Percentiles rank a stretch among this genome's conserved stretches.
Evolutionary conservation across 1,140 invertebrate species (phyloP).

Genomic region (Solenopsis fugax): DNA sequence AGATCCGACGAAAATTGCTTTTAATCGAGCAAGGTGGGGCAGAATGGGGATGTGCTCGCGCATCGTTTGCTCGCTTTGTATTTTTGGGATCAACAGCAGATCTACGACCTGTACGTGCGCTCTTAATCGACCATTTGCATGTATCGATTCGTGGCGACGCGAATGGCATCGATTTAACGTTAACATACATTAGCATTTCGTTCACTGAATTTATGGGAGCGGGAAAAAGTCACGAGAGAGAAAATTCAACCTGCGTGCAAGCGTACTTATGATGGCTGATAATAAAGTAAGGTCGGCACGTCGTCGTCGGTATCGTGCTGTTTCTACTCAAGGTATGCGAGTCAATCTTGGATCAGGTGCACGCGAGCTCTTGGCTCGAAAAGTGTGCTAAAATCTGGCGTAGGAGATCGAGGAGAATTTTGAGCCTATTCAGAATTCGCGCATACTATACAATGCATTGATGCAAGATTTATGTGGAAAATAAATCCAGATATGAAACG

Average conservation of each 20-base stretch:
- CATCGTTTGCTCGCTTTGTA: conserved; percentile 18
- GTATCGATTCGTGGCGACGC: conserved; percentile 33
- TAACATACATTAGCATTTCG: conserved; percentile 63
- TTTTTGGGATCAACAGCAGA: conserved; percentile 26
- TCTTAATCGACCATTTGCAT: conserved; percentile 53
- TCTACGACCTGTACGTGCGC: conserved; percentile 29
- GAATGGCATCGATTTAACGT: conserved; percentile 54
- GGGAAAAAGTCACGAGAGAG: conserved; percentile 53
- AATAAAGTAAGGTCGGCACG: conserved; percentile 72
- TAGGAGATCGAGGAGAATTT: conserved; percentile 42
- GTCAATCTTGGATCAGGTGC: conserved; percentile 49
- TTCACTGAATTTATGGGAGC: conserved; percentile 48
- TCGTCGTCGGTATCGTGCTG: conserved; percentile 59
- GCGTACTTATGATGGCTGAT: conserved; percentile 66
- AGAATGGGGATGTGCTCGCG: neutral
- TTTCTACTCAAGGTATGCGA: conserved; percentile 68
- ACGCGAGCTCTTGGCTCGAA: conserved; percentile 54
- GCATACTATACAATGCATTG: neutral
- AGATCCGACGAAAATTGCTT: conserved; percentile 42
- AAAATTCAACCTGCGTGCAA: conserved; percentile 57
- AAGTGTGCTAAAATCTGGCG: conserved; percentile 38
- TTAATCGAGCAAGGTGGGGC: neutral
- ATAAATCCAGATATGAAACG: neutral
- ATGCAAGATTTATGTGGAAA: conserved; percentile 16
- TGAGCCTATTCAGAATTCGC: neutral